Base-by-base conservation (phyloP, 2,113 vertebrate species). In the Ellobius talpinus region DNA sequence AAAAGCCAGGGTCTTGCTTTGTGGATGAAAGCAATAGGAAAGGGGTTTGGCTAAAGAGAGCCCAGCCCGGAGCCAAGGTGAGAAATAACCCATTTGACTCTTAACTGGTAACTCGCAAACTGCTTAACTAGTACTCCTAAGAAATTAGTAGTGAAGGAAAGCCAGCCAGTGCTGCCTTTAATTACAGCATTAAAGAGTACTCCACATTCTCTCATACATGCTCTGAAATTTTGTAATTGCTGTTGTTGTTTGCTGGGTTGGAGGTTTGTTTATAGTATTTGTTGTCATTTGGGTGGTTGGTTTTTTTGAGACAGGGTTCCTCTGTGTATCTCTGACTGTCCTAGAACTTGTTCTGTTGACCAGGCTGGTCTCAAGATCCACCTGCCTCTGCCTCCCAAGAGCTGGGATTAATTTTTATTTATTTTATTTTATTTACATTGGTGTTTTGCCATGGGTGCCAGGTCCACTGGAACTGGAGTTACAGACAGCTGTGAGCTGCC, bases 1-100 rank as follows among this genome's bases (percentile, higher is more conserved):
- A 58, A 94, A 98, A 55, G 70, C 88, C 66, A 65, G 23, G 73
- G 16, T 95, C 47, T 94, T 47, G 78, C 72, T 95, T 89, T 91
- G 1, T 5, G 82, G 95, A 74, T 19, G 89, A 90, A 96, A 96
- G 79, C 86, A 77, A 82, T 95, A 90, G 39, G 24, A 31, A n/a
- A 91, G 70, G 26, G 5, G 10, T 68, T 61, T n/a, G n/a, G 63
- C 7, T 81, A 39, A 42, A 84, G 65, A 61, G 76, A 82, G 52
- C 50, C 87, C 31, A 47, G 39, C 63, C 66, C 10, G 3, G 42
- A 47, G 65, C 65, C 31, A 17, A 70, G 0, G 33, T 78, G 78
- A 55, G 82, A 89, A 95, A 74, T 31, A 50, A 50, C 47, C 42
- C 11, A 0, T 47, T 52, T 78, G 36, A 24, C 52, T 82, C 52